Percentiles rank a stretch among this genome's conserved stretches.
Conservation (phyloP, 2,888 invertebrate species). For the Pantelozetes paolii region DNA sequence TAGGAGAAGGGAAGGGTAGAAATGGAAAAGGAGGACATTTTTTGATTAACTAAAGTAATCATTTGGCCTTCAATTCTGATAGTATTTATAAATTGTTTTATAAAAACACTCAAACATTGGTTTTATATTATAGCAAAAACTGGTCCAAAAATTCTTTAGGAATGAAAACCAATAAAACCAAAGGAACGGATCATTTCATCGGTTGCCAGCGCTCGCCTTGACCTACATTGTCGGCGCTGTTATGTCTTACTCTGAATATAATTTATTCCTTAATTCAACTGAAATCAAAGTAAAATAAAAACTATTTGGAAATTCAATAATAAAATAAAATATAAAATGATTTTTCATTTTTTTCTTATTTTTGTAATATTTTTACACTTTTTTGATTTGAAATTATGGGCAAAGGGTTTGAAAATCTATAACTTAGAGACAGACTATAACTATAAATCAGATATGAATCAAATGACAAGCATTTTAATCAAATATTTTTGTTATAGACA, state of each 20-base stretch:
- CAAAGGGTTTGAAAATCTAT: neutral
- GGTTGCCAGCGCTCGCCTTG: slow-evolving; percentile 3
- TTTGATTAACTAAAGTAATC: neutral
- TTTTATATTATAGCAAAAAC: slow-evolving; percentile 12
- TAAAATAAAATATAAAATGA: neutral
- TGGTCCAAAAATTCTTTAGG: slow-evolving; percentile 23
- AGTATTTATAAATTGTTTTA: slow-evolving; percentile 21
- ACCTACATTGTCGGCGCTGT: slow-evolving; percentile 3
- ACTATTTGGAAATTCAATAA: neutral
- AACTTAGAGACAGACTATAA: neutral
- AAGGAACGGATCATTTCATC: slow-evolving; percentile 19
- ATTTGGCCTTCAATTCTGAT: slow-evolving; percentile 26
- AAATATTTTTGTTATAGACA: neutral
- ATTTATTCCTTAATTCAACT: slow-evolving; percentile 17
- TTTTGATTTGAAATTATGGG: neutral
- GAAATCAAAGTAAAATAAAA: neutral
- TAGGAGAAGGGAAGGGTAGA: too few relatives aligned
- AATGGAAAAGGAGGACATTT: slow-evolving; percentile 14
- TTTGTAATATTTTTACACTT: neutral
- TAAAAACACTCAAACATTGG: neutral
- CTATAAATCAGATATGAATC: neutral
- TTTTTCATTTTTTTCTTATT: too few relatives aligned
- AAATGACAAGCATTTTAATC: neutral
- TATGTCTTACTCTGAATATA: neutral
- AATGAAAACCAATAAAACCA: neutral